Conservation (phyloP, 2,113 vertebrate genomes). For the Corythoichthys haematopterus region DNA sequence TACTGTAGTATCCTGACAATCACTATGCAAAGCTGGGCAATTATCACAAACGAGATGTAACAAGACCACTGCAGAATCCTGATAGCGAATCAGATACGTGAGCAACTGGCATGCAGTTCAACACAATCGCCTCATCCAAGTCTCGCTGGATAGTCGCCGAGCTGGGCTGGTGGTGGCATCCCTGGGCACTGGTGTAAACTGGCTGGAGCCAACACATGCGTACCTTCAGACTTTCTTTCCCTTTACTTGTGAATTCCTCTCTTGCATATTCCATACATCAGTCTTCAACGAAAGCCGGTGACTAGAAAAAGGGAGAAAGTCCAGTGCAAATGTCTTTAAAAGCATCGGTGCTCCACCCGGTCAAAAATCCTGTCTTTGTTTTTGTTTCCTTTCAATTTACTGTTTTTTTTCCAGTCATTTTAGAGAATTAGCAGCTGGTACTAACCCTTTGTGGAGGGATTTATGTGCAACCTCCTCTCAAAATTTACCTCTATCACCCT, state of each 20-base stretch:
- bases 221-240: conserved; percentile 56
- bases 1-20: conserved; percentile 56
- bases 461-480: conserved; percentile 48
- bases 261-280: conserved; percentile 20
- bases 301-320: conserved; percentile 29
- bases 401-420: conserved; percentile 58
- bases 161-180: conserved; percentile 58
- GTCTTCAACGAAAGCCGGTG: conserved; percentile 29
- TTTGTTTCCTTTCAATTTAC: conserved; percentile 53
- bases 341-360: conserved; percentile 40
- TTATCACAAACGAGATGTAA: conserved; percentile 47
- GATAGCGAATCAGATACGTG: conserved; percentile 27
- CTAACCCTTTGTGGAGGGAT: conserved; percentile 58
- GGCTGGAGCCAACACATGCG: conserved; percentile 47
- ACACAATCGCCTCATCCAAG: conserved; percentile 32
- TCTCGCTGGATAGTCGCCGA: conserved; percentile 38
- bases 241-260: conserved; percentile 44
- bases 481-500: conserved; percentile 46
- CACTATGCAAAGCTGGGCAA: conserved; percentile 67
- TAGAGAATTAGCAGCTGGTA: conserved; percentile 62
- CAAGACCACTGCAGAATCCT: conserved; percentile 45
- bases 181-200: conserved; percentile 45
- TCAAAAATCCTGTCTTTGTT: conserved; percentile 47
- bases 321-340: conserved; percentile 38
- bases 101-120: conserved; percentile 34